Conservation (phyloP, 2,888 invertebrate genomes). For the Leucophenga montana region DNA sequence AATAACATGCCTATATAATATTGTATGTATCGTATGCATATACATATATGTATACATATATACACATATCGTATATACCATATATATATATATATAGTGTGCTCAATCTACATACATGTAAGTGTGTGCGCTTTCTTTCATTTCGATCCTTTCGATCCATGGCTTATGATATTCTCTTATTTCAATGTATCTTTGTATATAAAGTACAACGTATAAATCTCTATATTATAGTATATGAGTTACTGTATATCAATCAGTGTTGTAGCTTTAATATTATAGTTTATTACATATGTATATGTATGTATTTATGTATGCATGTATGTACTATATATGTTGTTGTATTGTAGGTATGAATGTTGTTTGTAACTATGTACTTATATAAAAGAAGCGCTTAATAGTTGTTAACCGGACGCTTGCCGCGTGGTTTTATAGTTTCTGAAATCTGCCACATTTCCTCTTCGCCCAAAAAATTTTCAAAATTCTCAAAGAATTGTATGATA, state of each 20-base stretch:
- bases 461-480: slow-evolving; percentile 94
- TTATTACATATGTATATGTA: slow-evolving; percentile 24
- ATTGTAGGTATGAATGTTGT: slow-evolving; percentile 6
- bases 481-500: slow-evolving; percentile 95
- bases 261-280: neutral
- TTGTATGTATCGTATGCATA: too few species aligned
- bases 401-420: slow-evolving; percentile 67
- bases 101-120: too few species aligned
- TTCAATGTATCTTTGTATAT: neutral
- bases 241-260: neutral
- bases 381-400: slow-evolving; percentile 41
- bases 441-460: slow-evolving; percentile 99
- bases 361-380: slow-evolving; percentile 29
- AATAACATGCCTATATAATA: too few species aligned
- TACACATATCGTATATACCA: too few species aligned
- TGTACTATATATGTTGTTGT: too few species aligned
- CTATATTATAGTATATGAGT: neutral
- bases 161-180: too few species aligned
- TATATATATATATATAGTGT: too few species aligned
- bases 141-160: too few species aligned
- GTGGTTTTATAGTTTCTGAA: slow-evolving; percentile 95
- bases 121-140: too few species aligned
- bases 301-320: slow-evolving; percentile 20
- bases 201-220: neutral
- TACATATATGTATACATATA: too few species aligned